Evolutionary conservation across 1,140 invertebrate genomes (phyloP).

Genomic region (Bradynema listronoti): DNA sequence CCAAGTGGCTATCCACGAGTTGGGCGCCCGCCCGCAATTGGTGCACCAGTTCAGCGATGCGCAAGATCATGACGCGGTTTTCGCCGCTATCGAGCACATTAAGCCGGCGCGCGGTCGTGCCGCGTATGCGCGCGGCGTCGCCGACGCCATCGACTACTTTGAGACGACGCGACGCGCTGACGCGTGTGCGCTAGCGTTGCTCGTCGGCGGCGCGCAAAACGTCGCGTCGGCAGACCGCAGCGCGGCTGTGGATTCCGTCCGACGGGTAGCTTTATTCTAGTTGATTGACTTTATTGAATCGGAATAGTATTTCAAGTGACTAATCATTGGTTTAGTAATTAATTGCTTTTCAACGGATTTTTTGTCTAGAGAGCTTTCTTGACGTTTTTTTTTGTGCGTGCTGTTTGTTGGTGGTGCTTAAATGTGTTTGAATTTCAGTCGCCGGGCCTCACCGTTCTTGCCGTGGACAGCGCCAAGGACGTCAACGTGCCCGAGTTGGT

Average conservation of each 20-base stretch:
- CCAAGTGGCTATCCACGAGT: constrained; percentile 36
- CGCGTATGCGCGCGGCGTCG: constrained; percentile 39
- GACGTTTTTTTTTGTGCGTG: too few species aligned
- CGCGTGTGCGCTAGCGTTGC: constrained; percentile 32
- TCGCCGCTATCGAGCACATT: constrained; percentile 34
- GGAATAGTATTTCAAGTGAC: too few species aligned
- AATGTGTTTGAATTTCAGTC: constrained; percentile 23
- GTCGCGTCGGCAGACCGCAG: constrained; percentile 23
- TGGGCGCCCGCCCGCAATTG: constrained; percentile 27
- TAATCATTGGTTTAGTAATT: too few species aligned
- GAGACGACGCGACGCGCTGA: constrained; percentile 25
- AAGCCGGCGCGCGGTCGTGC: constrained; percentile 23
- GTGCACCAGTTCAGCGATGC: constrained; percentile 31
- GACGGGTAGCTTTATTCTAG: constrained; percentile 22
- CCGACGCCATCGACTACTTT: constrained; percentile 36
- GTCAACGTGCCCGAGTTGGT: constrained; percentile 32
- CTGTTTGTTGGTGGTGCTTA: too few species aligned
- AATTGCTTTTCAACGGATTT: too few species aligned
- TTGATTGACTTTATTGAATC: too few species aligned
- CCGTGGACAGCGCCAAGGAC: constrained; percentile 44
- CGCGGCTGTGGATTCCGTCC: constrained; percentile 20
- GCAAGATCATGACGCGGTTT: constrained; percentile 34
- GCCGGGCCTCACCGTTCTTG: constrained; percentile 26
- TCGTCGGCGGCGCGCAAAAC: constrained; percentile 44
- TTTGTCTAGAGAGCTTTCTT: too few species aligned